Evolutionary conservation across 2,797 vertebrate species (phyloP), one percentile per base, ranked within the genome.

Genomic region (Cirrhinus mrigala): DNA sequence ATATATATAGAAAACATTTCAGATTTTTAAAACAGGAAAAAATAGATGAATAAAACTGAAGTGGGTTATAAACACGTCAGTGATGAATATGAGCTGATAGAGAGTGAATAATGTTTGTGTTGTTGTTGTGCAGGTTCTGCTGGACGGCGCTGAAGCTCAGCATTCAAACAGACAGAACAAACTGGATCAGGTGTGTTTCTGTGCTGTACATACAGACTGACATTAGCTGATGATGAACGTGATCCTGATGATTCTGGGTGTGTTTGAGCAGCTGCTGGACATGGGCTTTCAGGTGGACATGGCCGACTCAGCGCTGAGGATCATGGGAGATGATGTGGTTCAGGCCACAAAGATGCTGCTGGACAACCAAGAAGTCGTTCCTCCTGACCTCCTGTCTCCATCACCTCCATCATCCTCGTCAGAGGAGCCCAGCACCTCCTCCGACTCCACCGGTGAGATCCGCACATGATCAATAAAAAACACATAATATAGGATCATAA

Each of bases 311-410:
- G 97, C 96, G 0, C 93, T 99, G 40, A 91, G 91, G 27, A 73
- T 96, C 83, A 96, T 95, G 1, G 93, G 92, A 50, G 97, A 97
- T 70, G 97, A 97, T 77, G 82, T 97, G 60, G 95, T 97, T 37
- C 85, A 94, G 48, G 97, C 98, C 0, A 94, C 96, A 4, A 96
- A 98, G 92, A 95, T 96, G 14, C 94, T 99, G 11, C 93, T 95
- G 44, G 95, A 96, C 88, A 94, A 96, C 3, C 95, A 94, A n/a
- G 97, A 97, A 0, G 82, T 90, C 24, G 92, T 98, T 0, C 96
- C 97, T 1, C 88, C 94, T 0, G 94, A 95, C 0, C 90, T 97
- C 40, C 93, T 88, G 60, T 88, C 91, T n/a, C 75, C 90, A 48
- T 92, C 54, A 46, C 88, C 82, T 10, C 85, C 92, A 22, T 92